These are phyloP conservation scores for mouse (Mus musculus) DNA, from an alignment of 2,113 vertebrate genomes.

Conservation along the genomic window DNA sequence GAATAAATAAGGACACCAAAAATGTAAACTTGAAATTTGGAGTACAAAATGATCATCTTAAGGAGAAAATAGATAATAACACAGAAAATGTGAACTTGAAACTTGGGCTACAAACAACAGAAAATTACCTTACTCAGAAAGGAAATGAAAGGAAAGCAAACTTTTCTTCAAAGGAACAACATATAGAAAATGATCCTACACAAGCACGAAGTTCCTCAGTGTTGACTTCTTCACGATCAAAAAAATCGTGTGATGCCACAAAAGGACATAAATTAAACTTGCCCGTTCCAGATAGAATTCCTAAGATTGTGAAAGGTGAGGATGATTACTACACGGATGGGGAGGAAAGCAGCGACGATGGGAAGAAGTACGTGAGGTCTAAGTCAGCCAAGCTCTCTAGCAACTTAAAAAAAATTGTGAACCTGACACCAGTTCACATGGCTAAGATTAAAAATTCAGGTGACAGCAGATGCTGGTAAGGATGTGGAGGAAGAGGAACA, in stretches of 20 bases:
- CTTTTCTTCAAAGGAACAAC: constrained; percentile 32
- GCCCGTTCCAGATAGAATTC: constrained; percentile 80
- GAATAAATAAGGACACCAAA: constrained; percentile 58
- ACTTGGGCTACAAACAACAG: constrained; percentile 60
- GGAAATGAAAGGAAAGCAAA: constrained; percentile 73
- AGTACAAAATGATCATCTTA: constrained; percentile 57
- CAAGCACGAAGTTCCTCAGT: constrained; percentile 52
- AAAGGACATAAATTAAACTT: constrained; percentile 70
- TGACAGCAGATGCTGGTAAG: too few species aligned
- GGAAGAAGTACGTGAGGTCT: constrained; percentile 76
- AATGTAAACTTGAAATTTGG: constrained; percentile 62
- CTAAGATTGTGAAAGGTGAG: constrained; percentile 84
- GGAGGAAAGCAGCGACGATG: constrained; percentile 90
- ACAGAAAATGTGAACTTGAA: constrained; percentile 57
- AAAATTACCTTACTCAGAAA: constrained; percentile 69
- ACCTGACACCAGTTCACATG: too few species aligned
- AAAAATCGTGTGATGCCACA: constrained; percentile 51
- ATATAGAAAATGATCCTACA: constrained; percentile 33
- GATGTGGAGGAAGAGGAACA: too few species aligned
- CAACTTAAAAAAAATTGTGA: constrained; percentile 86
- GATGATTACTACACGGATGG: constrained; percentile 88
- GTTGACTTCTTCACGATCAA: constrained; percentile 75
- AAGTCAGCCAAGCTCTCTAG: constrained; percentile 84
- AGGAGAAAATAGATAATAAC: constrained; percentile 68
- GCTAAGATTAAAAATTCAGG: too few species aligned